A percentile compares a stretch with the other conserved stretches of the same genome.
phyloP scores from a whole-genome alignment of 2,888 invertebrate genomes.

The Idaea biselata region DNA sequence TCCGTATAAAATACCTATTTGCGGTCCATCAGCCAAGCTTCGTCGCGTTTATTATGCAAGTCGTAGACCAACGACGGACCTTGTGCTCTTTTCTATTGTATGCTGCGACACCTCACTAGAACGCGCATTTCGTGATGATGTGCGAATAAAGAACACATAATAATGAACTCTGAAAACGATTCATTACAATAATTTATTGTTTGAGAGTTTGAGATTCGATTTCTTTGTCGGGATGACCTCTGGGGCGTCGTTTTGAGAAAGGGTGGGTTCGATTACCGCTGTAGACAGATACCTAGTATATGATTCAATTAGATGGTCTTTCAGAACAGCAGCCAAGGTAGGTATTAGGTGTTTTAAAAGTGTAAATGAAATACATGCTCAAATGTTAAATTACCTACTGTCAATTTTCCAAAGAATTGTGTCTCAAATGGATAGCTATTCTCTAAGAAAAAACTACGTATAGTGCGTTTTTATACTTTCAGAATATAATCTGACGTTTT shows the following conservation, averaged over 20 bases:
- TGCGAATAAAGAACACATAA: conserved; percentile 22
- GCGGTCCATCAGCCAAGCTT: conserved; percentile 59
- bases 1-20: conserved; percentile 5
- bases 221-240: conserved; percentile 7
- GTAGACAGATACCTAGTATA: too few relatives aligned
- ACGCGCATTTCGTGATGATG: conserved; percentile 46
- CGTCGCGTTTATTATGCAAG: conserved; percentile 62
- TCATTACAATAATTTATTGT: conserved; percentile 24
- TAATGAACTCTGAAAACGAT: conserved; percentile 12
- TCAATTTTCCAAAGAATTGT: too few relatives aligned
- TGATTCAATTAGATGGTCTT: too few relatives aligned
- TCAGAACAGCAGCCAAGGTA: too few relatives aligned
- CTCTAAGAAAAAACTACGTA: too few relatives aligned
- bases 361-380: too few relatives aligned
- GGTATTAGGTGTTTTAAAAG: too few relatives aligned
- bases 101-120: conserved; percentile 42
- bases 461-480: too few relatives aligned
- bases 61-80: conserved; percentile 49
- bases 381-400: too few relatives aligned
- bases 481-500: too few relatives aligned
- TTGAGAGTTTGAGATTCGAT: conserved; percentile 13
- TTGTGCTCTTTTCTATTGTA: conserved; percentile 76
- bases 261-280: too few relatives aligned
- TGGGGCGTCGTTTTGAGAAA: not conserved
- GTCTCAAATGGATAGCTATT: too few relatives aligned